Evolutionary conservation across 2,797 vertebrate genomes (phyloP).

Genomic region (Gymnopithys bicolor): DNA sequence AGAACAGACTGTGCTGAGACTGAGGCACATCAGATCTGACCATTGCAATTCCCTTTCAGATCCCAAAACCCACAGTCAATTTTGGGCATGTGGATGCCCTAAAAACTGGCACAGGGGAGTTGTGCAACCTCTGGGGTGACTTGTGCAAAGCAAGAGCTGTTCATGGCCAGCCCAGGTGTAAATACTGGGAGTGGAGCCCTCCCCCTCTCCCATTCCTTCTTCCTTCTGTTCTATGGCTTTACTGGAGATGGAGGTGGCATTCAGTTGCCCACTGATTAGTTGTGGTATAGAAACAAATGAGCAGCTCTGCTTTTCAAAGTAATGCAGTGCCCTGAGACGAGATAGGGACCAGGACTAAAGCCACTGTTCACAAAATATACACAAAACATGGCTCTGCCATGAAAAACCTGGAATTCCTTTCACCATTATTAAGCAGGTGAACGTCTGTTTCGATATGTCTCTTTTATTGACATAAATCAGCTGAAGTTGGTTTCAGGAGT

Average conservation of each 20-base stretch:
- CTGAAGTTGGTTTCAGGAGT: neutral
- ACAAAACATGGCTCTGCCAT: neutral
- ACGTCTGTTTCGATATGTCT: neutral
- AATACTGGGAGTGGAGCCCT: neutral
- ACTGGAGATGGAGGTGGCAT: neutral
- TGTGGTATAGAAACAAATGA: neutral
- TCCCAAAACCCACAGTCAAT: neutral
- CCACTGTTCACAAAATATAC: neutral
- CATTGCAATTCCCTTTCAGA: neutral
- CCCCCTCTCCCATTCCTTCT: neutral
- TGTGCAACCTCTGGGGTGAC: neutral
- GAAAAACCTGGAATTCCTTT: neutral
- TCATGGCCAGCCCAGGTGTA: neutral
- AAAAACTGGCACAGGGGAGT: neutral
- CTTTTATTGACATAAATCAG: neutral
- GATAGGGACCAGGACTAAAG: neutral
- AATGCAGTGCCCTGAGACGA: neutral
- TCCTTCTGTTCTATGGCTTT: neutral
- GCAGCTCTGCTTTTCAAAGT: neutral
- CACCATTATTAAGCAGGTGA: neutral
- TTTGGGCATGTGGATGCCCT: neutral
- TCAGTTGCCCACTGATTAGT: neutral
- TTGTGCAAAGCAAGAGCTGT: neutral
- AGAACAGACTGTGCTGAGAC: neutral
- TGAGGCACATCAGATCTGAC: fast-evolving